Evolutionary conservation across 2,113 vertebrate species (phyloP).

Genomic region (Tachuris rubrigastra): DNA sequence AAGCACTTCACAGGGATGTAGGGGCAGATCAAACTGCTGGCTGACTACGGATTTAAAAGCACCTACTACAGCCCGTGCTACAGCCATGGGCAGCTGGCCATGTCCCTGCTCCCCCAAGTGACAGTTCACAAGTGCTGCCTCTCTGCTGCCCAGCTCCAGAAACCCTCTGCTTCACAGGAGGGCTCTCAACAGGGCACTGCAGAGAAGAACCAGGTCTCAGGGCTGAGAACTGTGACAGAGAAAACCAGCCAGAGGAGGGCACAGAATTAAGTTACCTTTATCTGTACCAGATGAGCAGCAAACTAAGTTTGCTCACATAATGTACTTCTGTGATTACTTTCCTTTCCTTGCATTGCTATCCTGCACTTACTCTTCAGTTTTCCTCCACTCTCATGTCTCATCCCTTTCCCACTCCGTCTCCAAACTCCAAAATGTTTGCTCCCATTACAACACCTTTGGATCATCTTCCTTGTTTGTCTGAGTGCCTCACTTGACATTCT

Average conservation of each 20-base stretch:
- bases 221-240: not conserved
- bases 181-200: accelerated
- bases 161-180: not conserved
- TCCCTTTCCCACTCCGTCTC: not conserved
- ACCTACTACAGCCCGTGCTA: not conserved
- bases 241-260: not conserved
- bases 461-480: accelerated
- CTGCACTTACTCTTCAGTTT: not conserved
- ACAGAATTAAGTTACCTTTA: not conserved
- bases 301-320: not conserved
- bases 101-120: not conserved
- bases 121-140: not conserved
- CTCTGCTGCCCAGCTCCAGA: not conserved
- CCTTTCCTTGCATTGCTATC: not conserved
- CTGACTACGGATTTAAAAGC: not conserved
- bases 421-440: not conserved
- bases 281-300: not conserved
- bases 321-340: not conserved
- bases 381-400: not conserved
- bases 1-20: not conserved
- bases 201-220: not conserved
- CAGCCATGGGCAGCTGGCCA: not conserved
- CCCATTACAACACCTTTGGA: not conserved
- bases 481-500: not conserved
- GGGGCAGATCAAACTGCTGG: not conserved